A percentile compares a stretch with the other conserved stretches of the same genome.
Conservation (phyloP, 2,113 vertebrate genomes). For the Urocitellus parryii region DNA sequence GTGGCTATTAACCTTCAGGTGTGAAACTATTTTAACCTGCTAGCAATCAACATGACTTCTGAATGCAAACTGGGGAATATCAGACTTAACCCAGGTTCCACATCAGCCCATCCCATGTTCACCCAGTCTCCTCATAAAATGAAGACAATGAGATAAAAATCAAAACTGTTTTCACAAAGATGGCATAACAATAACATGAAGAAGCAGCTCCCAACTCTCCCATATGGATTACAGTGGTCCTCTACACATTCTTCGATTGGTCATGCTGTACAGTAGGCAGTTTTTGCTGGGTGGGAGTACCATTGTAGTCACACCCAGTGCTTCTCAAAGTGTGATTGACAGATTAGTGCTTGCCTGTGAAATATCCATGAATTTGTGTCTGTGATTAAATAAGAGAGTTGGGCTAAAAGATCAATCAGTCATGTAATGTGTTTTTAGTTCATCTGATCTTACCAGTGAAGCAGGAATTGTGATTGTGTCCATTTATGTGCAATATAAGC, state of each 20-base stretch:
- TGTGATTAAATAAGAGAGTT: neutral
- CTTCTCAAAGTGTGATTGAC: neutral
- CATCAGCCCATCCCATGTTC: neutral
- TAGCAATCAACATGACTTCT: neutral
- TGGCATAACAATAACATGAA: neutral
- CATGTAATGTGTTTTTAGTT: neutral
- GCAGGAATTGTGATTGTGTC: neutral
- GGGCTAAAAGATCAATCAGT: neutral
- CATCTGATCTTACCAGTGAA: neutral
- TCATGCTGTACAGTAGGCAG: neutral
- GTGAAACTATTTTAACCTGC: neutral
- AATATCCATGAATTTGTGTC: neutral
- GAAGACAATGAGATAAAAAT: neutral
- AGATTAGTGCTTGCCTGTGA: neutral
- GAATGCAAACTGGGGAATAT: neutral
- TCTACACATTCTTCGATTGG: too few relatives aligned
- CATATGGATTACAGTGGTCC: neutral
- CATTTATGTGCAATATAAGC: neutral
- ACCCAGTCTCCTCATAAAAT: neutral
- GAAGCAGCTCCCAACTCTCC: neutral
- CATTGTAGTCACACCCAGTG: neutral
- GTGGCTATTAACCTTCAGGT: accelerated
- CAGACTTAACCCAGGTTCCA: neutral
- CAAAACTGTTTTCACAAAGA: neutral
- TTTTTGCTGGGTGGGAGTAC: neutral